A percentile compares a stretch with the other conserved stretches of the same genome.
Evolutionary conservation across 2,888 invertebrate genomes (phyloP).

Genomic region (Spicauda simplicius): DNA sequence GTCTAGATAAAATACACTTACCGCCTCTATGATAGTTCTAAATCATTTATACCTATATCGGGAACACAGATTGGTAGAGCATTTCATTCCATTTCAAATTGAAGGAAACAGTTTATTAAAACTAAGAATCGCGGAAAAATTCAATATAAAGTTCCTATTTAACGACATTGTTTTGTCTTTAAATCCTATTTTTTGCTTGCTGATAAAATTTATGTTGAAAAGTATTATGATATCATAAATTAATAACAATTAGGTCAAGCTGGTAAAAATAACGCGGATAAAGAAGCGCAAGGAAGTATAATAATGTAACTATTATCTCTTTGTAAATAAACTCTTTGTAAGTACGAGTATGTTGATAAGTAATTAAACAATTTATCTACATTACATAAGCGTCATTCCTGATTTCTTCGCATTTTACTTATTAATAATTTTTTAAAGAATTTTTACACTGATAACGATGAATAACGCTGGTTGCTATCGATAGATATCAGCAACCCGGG

Average conservation of each 20-base stretch:
- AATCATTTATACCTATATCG: too few relatives aligned
- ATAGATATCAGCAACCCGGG: conserved; percentile 63
- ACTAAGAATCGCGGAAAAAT: too few relatives aligned
- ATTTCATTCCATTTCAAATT: too few relatives aligned
- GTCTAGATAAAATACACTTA: too few relatives aligned
- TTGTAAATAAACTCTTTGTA: conserved; percentile 2
- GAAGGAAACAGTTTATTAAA: too few relatives aligned
- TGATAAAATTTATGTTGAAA: too few relatives aligned
- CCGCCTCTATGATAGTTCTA: too few relatives aligned
- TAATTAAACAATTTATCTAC: background rate
- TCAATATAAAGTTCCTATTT: too few relatives aligned
- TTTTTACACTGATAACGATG: conserved; percentile 40
- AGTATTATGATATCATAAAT: background rate
- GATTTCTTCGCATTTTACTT: conserved; percentile 9
- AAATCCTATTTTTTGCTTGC: background rate
- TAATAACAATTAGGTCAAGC: background rate
- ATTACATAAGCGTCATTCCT: background rate
- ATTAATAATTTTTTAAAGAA: conserved; percentile 25
- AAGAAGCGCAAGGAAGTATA: background rate
- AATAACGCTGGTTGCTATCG: conserved; percentile 53
- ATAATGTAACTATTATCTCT: background rate
- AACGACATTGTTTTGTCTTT: too few relatives aligned
- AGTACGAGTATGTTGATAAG: background rate
- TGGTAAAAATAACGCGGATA: background rate
- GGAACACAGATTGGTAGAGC: too few relatives aligned